These are phyloP conservation scores for Sipunculus nudus DNA, from an alignment of 2,888 invertebrate species.

Conservation along the genomic window DNA sequence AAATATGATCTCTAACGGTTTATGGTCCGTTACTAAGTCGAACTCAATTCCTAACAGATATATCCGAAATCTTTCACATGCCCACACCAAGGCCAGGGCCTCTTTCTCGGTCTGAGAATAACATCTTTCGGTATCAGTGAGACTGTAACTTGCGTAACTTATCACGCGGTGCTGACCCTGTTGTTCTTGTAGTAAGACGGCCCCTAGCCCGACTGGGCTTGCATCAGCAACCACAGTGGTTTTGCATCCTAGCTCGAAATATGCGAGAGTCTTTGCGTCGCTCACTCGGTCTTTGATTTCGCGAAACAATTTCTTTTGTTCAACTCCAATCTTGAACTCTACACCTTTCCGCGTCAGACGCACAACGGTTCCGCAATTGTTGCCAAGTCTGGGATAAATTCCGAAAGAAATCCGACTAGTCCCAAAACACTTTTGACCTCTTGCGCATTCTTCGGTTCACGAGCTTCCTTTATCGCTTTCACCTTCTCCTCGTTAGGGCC, in stretches of 20 bases:
- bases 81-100: conserved; percentile 33
- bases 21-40: conserved; percentile 31
- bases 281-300: conserved; percentile 4
- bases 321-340: not conserved
- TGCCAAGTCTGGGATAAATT: conserved; percentile 3
- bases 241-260: not conserved
- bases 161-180: conserved; percentile 23
- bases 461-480: conserved; percentile 29
- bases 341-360: not conserved
- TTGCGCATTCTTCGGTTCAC: conserved; percentile 36
- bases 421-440: conserved; percentile 45
- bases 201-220: conserved; percentile 27
- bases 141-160: conserved; percentile 28
- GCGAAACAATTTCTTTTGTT: not conserved
- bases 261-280: not conserved
- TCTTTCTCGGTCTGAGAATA: conserved; percentile 39
- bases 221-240: conserved; percentile 29
- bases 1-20: conserved; percentile 23
- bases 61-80: conserved; percentile 24
- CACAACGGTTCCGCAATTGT: conserved; percentile 3
- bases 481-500: conserved; percentile 3
- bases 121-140: conserved; percentile 26
- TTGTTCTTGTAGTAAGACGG: conserved; percentile 29
- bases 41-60: conserved; percentile 30
- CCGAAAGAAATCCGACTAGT: conserved; percentile 22